Base-by-base conservation (phyloP, 2,888 invertebrate species). In the Tiliacea aurago region DNA sequence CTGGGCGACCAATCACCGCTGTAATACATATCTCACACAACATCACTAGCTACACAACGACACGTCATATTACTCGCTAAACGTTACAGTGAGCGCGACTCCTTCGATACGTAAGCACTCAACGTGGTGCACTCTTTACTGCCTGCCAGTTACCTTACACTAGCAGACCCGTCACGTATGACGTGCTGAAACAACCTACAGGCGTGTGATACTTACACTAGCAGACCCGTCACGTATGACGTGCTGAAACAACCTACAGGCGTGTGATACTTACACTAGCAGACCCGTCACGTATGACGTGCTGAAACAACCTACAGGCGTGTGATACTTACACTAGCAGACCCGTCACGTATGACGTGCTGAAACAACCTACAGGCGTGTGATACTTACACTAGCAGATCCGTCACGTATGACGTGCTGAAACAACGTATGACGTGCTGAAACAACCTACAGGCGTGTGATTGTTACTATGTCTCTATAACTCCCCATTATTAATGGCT, bases 1-100 rank as follows among this genome's bases (percentile, higher is more conserved):
- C 65, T 76, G 59, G 70, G 62, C 74, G 81, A 72, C 86, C 81
- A 84, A 84, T 83, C 81, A 81, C 83, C 83, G 86, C 89, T 88
- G 87, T 86, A 88, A 82, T 78, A 86, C 81, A 85, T 86, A 89
- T 81, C 89, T 87, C 84, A 86, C 83, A 77, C 82, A 58, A 74
- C 64, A 82, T 86, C 84, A 81, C 84, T 79, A 73, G 73, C 74
- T 78, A 75, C 74, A 64, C 75, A 74, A 53, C 45, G 70, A 73
- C 76, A 66, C 68, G 47, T 51, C 73, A 74, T 55, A 63, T 59
- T 49, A 68, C 37, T 55, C 53, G 65, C 69, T 77, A 64, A 61
- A 72, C 61, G 55, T 61, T 65, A 37, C 49, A n/a, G 73, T 61
- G 28, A 78, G 45, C 61, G 69, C 83, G 51, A 51, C 51, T 69